Evolutionary conservation across 2,113 vertebrate genomes (phyloP).

Genomic region (Dasyurus viverrinus): DNA sequence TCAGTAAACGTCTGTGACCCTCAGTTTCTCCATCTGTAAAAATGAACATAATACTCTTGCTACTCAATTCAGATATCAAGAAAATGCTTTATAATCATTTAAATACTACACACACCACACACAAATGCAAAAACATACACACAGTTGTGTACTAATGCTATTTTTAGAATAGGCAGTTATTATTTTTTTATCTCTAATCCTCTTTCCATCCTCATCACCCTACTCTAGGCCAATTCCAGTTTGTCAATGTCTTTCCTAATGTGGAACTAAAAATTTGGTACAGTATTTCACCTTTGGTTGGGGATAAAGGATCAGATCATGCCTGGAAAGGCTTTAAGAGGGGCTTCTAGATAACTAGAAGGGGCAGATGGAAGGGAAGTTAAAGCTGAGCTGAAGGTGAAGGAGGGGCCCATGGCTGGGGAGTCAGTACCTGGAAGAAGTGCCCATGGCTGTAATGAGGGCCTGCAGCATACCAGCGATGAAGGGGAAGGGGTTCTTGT

Average conservation of each 20-base stretch:
- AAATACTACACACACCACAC: not conserved
- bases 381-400: not conserved
- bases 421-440: constrained; percentile 92
- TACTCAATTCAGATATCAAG: no score
- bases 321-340: not conserved
- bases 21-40: not conserved
- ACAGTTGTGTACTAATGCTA: not conserved
- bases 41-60: not conserved
- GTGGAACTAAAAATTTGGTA: not conserved
- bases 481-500: constrained; percentile 93
- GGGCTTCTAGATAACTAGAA: not conserved
- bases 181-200: not conserved
- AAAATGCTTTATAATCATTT: not conserved
- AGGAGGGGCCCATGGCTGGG: not conserved
- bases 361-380: not conserved
- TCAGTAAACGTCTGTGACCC: not conserved
- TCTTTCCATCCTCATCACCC: not conserved
- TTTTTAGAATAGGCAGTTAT: not conserved
- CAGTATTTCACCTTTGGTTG: not conserved
- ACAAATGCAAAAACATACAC: not conserved
- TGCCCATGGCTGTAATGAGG: constrained; percentile 95
- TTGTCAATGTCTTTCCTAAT: not conserved
- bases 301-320: not conserved
- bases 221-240: not conserved
- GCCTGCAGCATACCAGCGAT: constrained; percentile 94